These are phyloP conservation scores for Leptopilina drosophilae DNA, from an alignment of 2,888 invertebrate genomes.

Conservation along the genomic window DNA sequence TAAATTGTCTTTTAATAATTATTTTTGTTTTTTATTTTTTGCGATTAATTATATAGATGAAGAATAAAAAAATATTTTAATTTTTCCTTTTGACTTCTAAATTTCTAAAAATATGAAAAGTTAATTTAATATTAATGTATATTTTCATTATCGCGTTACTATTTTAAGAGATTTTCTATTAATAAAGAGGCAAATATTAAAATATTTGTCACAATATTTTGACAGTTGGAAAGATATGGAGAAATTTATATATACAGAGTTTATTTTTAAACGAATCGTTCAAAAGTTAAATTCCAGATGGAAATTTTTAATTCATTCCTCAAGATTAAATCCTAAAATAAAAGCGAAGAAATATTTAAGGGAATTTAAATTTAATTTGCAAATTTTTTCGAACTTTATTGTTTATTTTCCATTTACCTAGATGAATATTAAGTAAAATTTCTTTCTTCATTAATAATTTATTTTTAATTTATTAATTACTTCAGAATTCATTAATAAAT, in stretches of 20 bases:
- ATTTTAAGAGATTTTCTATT: slow-evolving; percentile 2
- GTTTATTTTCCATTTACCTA: too few relatives aligned
- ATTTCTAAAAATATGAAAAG: neutral
- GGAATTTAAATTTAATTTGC: neutral
- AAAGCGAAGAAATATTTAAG: neutral
- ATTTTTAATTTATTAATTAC: too few relatives aligned
- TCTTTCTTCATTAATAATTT: too few relatives aligned
- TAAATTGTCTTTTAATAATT: too few relatives aligned
- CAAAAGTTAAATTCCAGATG: neutral
- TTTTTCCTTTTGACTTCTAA: neutral
- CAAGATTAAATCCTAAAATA: neutral
- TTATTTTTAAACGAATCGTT: neutral
- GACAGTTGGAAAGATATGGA: slow-evolving; percentile 6
- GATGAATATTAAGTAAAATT: too few relatives aligned
- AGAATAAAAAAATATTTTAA: neutral
- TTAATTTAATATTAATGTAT: neutral
- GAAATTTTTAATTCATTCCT: neutral
- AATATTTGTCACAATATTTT: slow-evolving; percentile 7
- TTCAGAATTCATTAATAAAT: too few relatives aligned
- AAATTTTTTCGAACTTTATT: too few relatives aligned
- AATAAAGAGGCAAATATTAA: neutral
- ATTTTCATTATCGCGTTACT: neutral
- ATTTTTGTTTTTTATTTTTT: too few relatives aligned
- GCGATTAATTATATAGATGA: neutral
- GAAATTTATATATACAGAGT: neutral